Evolutionary conservation across 2,888 invertebrate species (phyloP), one percentile per base, ranked within the genome.

Genomic region (Melanostoma mellinum): DNA sequence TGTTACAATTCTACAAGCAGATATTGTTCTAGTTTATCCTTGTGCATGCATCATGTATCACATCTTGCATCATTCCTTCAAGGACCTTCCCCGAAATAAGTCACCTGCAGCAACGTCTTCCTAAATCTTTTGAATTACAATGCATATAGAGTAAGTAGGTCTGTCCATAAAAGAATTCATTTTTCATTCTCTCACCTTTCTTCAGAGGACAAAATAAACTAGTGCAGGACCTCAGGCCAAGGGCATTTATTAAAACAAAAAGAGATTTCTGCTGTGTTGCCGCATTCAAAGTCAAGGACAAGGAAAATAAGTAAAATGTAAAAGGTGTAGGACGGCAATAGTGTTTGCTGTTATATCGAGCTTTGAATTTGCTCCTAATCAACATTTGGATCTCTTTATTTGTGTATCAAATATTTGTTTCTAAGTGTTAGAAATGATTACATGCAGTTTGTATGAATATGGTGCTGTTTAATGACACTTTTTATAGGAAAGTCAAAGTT

Each of bases 271-370:
- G 50, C 32, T 42, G 50, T 61, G 68, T 60, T 68, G 48, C 61
- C 61, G 44, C 55, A 77, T 63, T 65, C 73, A 82, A 77, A 73
- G 77, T 72, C 81, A 82, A 82, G 77, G 81, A 63, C 30, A n/a
- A 4, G 10, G 20, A 36, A 56, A 5, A 38, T 1, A 4, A 55
- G 8, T 44, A 32, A 35, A 33, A 35, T 4, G 4, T 20, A 42
- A 50, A 30, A 50, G 0, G 35, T 20, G 20, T 20, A 1, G 4
- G 48, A 36, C 35, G 48, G 9, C 9, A 36, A 46, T 48, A 9
- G 2, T 10, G 10, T 61, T 10, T 20, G 4, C 9, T 42, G 2
- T 33, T 32, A 46, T 20, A 20, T 46, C 20, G 2, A 33, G 20
- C 20, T 20, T 1, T 20, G 20, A 20, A 20, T 20, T 20, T 20